phyloP scores from a whole-genome alignment of 2,888 invertebrate genomes.

The Tridacna crocea region DNA sequence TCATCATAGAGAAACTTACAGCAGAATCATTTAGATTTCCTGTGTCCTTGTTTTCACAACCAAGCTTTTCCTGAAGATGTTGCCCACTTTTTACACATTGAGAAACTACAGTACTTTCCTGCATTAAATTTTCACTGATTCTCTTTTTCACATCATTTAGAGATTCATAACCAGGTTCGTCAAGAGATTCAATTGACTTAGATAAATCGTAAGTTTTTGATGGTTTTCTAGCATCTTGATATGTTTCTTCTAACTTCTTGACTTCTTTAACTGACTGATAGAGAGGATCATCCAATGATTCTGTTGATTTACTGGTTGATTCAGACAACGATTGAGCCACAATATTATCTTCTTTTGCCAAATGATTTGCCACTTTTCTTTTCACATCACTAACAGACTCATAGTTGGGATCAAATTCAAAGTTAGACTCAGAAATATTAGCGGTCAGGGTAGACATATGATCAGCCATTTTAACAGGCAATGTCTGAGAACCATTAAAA shows the following conservation, averaged over 20 bases:
- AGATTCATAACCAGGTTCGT: conserved; percentile 61
- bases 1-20: conserved; percentile 30
- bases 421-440: not conserved
- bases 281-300: conserved; percentile 40
- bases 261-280: conserved; percentile 53
- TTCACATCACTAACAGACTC: conserved; percentile 48
- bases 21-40: conserved; percentile 54
- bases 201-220: conserved; percentile 47
- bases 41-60: not conserved
- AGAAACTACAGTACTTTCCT: not conserved
- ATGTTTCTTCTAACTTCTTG: conserved; percentile 6
- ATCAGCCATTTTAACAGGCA: not conserved
- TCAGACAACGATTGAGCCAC: not conserved
- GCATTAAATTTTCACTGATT: conserved; percentile 36
- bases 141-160: conserved; percentile 59
- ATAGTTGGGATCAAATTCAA: conserved; percentile 48
- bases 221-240: conserved; percentile 22
- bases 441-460: not conserved
- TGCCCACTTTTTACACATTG: not conserved
- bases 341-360: not conserved
- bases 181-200: conserved; percentile 57
- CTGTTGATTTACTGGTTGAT: conserved; percentile 18
- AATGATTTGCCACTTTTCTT: conserved; percentile 15
- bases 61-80: not conserved
- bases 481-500: not conserved